A percentile compares a stretch with the other conserved stretches of the same genome.
These are phyloP conservation scores for Meloidogyne hapla DNA, from an alignment of 1,140 invertebrate species.

Conservation along the genomic window DNA sequence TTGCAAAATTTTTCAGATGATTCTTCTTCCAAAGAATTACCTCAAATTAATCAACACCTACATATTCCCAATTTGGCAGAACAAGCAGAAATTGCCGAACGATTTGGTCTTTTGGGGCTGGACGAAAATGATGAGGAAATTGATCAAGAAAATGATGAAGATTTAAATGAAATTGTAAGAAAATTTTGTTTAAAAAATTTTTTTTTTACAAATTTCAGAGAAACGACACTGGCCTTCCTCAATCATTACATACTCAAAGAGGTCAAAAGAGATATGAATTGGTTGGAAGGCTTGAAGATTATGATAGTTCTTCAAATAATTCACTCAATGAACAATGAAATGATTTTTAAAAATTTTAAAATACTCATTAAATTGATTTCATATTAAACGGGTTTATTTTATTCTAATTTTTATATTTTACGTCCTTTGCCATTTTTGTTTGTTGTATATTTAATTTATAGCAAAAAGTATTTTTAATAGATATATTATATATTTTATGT, in stretches of 20 bases:
- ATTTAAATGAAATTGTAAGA: not conserved
- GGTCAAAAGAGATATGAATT: not conserved
- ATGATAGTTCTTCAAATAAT: conserved; percentile 10
- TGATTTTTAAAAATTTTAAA: too few species aligned
- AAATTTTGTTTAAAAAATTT: too few species aligned
- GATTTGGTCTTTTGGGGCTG: conserved; percentile 8
- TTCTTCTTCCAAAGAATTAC: not conserved
- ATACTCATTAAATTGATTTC: too few species aligned
- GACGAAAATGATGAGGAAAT: conserved; percentile 12
- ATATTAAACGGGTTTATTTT: too few species aligned
- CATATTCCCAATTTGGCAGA: conserved; percentile 11
- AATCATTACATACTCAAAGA: not conserved
- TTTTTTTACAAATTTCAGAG: not conserved
- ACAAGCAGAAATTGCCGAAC: conserved; percentile 11
- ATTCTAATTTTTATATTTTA: too few species aligned
- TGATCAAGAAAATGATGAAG: not conserved
- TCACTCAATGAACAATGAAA: not conserved
- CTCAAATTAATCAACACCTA: not conserved
- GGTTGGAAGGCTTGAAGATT: conserved; percentile 4
- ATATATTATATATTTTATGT: not conserved
- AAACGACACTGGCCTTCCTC: not conserved
- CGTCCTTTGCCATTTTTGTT: too few species aligned
- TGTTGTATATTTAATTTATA: too few species aligned
- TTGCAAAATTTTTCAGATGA: not conserved
- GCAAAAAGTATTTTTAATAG: too few species aligned